A percentile compares a stretch with the other conserved stretches of the same genome.
These are phyloP conservation scores for Dicrurus megarhynchus DNA, from an alignment of 2,113 vertebrate genomes.

Conservation along the genomic window DNA sequence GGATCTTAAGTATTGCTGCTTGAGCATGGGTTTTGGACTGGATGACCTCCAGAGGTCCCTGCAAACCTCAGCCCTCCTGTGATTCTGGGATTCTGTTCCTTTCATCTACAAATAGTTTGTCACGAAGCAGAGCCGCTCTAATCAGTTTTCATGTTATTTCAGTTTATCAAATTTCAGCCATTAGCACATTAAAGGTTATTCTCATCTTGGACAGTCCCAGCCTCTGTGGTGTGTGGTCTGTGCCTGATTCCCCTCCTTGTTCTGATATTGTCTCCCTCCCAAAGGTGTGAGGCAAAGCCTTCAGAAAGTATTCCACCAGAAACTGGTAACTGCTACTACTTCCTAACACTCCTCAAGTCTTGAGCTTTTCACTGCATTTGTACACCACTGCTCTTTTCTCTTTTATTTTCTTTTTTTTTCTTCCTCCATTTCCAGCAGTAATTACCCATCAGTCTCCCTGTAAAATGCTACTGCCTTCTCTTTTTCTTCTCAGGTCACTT, in stretches of 20 bases:
- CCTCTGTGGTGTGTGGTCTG: not conserved
- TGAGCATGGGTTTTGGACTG: not conserved
- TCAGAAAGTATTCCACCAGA: not conserved
- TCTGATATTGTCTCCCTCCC: not conserved
- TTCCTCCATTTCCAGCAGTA: not conserved
- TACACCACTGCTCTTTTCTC: not conserved
- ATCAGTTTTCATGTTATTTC: not conserved
- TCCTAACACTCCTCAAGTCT: not conserved
- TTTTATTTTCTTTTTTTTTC: not conserved
- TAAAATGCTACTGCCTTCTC: not conserved
- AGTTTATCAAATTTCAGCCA: not conserved
- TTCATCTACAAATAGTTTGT: not conserved
- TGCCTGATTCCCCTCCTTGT: not conserved
- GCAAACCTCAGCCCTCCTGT: not conserved
- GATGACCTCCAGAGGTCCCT: not conserved
- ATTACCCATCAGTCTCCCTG: not conserved
- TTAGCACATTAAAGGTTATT: not conserved
- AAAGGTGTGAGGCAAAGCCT: not conserved
- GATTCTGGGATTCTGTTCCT: not conserved
- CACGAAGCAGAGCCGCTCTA: not conserved
- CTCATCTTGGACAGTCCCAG: not conserved
- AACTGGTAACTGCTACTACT: not conserved
- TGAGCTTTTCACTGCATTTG: not conserved
- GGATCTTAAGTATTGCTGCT: not conserved
- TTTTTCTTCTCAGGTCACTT: not conserved